A percentile compares a stretch with the other conserved stretches of the same genome.
Evolutionary conservation across 64 coral and sea anemone genomes (phyloP).

Genomic region (Porites lutea): DNA sequence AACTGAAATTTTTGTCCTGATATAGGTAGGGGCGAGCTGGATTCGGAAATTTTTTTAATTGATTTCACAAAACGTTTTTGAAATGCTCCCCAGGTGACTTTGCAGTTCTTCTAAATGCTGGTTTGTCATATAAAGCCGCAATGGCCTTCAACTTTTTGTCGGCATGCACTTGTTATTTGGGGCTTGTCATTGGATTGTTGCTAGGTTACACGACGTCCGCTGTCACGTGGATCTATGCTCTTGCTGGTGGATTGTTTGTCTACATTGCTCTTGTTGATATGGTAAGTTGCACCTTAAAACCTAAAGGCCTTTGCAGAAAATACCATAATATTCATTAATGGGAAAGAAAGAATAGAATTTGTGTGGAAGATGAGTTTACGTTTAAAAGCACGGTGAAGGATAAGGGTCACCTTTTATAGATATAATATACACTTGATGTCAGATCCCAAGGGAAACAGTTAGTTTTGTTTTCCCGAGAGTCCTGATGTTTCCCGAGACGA

Average conservation of each 20-base stretch:
- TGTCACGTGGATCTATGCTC: slow-evolving; percentile 94
- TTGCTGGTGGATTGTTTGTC: slow-evolving; percentile 96
- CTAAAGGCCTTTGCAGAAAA: too few species aligned
- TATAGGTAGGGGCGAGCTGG: too few species aligned
- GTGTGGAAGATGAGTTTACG: too few species aligned
- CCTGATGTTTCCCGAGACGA: too few species aligned
- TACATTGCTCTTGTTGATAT: slow-evolving; percentile 98
- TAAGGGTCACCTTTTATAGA: too few species aligned
- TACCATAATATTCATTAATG: too few species aligned
- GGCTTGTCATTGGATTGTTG: slow-evolving; percentile 88
- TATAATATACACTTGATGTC: too few species aligned
- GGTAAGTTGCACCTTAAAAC: slow-evolving; percentile 37
- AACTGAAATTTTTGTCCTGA: too few species aligned
- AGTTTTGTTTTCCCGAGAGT: too few species aligned
- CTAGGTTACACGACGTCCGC: slow-evolving; percentile 95
- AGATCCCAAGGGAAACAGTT: too few species aligned
- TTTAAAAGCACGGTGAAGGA: too few species aligned
- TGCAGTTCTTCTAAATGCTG: slow-evolving; percentile 97
- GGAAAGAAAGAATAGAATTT: too few species aligned
- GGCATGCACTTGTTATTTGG: slow-evolving; percentile 86
- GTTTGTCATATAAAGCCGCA: slow-evolving; percentile 91
- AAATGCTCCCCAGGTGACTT: slow-evolving; percentile 84
- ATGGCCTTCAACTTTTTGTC: slow-evolving; percentile 93
- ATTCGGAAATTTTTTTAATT: neutral
- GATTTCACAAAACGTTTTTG: neutral